Base-by-base conservation (phyloP, 1,140 invertebrate genomes). In the Apolygus lucorum region DNA sequence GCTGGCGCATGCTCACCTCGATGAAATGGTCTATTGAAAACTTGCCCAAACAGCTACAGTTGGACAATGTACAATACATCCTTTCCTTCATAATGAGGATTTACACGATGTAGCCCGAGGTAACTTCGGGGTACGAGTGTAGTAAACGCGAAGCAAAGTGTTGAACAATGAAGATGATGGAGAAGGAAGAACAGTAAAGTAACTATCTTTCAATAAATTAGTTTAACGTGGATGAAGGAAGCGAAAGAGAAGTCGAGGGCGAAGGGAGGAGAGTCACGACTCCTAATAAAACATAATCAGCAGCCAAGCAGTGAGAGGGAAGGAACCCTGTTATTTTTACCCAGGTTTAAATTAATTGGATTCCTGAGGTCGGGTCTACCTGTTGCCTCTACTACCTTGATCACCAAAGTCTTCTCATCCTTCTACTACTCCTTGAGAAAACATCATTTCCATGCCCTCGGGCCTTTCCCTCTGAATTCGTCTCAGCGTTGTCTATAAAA, bases 331-430 rank as follows among this genome's bases (percentile, higher is more conserved):
- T 71, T 71, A 71, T 71, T 71, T 71, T 71, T 67, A 68, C 28
- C 17, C 27, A 71, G 63, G 70, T 68, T 71, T 68, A 63, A 26
- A 71, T 71, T 71, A 71, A 71, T 71, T 71, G 67, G 70, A 68
- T 68, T 68, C 63, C 63, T 70, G 66, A 52, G 66, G 66, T 25
- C 22, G 66, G 63, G 63, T 27, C 63, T 27, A 28, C 63, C 63
- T 59, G 54, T 21, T 59, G 54, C 54, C 22, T 59, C 54, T 59
- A 59, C 54, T 59, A 59, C 54, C 54, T 17, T 59, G 54, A 59
- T 59, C 54, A 59, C 54, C 54, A 59, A 59, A 59, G 54, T 59
- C 54, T 59, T 59, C 54, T 59, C 54, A 8, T 59, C 54, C 22
- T 14, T 21, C 54, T 59, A 59, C 54, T 59, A 59, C 22, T 59